Evolutionary conservation across 1,140 invertebrate genomes (phyloP), one percentile per base, ranked within the genome.

Genomic region (Battus philenor): DNA sequence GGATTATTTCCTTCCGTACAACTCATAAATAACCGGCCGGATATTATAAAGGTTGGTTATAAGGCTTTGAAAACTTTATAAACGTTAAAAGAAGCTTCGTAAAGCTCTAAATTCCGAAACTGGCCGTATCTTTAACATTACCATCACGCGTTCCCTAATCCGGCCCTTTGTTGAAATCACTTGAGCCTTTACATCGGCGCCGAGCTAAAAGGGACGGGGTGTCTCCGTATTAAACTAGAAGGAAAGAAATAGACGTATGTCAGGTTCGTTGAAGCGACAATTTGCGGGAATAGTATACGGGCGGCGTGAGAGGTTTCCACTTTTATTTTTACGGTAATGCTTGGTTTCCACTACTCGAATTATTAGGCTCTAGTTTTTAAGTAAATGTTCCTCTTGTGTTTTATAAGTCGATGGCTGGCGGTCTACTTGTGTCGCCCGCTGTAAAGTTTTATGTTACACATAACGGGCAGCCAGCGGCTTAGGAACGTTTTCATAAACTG

Each of bases 301-400:
- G 26, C 29, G 34, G 36, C 34, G 32, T 59, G 58, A 63, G 48
- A 67, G 63, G 63, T 67, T 67, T 48, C 46, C 9, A 59, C 56
- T 62, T 58, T 67, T 64, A 67, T 60, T 67, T 67, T 67, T 67
- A 67, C 54, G 55, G 64, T 63, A 63, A 63, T 66, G 50, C 52
- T 33, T 53, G 51, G 29, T 52, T 52, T 55, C 29, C 50, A 36
- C 43, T 20, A 44, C 32, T 44, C 36, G 29, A 62, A 48, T 58
- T 62, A 62, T 55, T 59, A 52, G 59, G 39, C 32, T 41, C 24
- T 30, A 27, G 46, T 46, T 53, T n/a, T 51, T 47, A 44, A 59
- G 52, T 59, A 52, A 47, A 26, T 16, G 49, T 46, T 33, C n/a
- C 44, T 43, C 41, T 33, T 9, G 36, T 32, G 34, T 54, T 54